These are phyloP conservation scores for Catharus minimus DNA, from an alignment of 2,113 vertebrate genomes.

Conservation along the genomic window DNA sequence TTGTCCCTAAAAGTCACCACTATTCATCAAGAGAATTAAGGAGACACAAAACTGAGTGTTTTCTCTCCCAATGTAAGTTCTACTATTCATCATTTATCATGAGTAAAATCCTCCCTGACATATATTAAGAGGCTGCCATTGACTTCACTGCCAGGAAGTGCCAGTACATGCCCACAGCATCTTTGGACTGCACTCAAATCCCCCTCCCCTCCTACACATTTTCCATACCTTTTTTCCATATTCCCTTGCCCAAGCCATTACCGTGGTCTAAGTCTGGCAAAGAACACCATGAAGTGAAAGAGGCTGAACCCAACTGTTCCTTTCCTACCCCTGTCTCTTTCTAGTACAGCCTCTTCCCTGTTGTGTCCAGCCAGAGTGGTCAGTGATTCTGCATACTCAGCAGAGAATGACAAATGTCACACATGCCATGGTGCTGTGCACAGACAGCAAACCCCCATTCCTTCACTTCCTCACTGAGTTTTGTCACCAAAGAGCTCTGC, in stretches of 20 bases:
- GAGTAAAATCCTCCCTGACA: background rate
- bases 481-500: constrained; percentile 17
- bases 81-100: background rate
- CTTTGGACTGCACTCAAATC: background rate
- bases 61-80: background rate
- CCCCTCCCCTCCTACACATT: background rate
- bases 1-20: background rate
- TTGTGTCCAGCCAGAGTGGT: background rate
- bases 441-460: background rate
- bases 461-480: background rate
- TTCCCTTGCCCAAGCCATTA: background rate
- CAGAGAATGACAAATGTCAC: background rate
- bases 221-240: background rate
- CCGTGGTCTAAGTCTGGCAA: background rate
- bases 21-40: background rate
- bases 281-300: background rate
- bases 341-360: background rate
- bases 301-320: background rate
- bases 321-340: background rate
- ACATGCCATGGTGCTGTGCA: background rate
- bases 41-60: background rate
- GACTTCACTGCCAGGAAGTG: background rate
- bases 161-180: background rate
- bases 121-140: background rate
- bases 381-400: background rate